Evolutionary conservation across 2,113 vertebrate genomes (phyloP), one percentile per base, ranked within the genome.

Genomic region (Phalacrocorax pelagicus): DNA sequence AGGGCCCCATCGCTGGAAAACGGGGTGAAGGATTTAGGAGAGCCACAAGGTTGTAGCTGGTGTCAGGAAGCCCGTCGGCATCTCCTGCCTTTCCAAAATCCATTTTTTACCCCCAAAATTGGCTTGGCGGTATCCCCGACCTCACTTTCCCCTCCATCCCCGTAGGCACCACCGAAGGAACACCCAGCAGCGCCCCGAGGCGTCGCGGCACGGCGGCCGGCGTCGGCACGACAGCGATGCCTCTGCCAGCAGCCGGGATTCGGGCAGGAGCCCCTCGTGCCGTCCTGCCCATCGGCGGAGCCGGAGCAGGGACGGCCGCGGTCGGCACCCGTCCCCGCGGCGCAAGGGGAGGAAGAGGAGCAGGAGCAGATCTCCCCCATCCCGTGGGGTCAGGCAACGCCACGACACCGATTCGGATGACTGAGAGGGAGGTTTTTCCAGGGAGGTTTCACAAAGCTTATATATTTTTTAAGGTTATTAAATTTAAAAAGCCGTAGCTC

Each of bases 401-500:
- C 99, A 98, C 15, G 97, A 98, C 97, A 98, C 98, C 4, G 97
- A 98, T 94, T 97, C 81, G 0, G 94, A 93, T 44, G 90, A 91
- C 75, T 96, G 75, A 93, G 42, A 8, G 22, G 12, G 57, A 62
- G 7, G 0, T 6, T 42, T 40, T 32, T 21, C 46, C 46, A 29
- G 61, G 47, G 85, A 38, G n/a, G 42, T 30, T 14, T 59, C 11
- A 1, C 46, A 12, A 65, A 51, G 10, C 11, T 52, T 47, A 0
- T 47, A 0, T 86, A 32, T 82, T 91, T 95, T 95, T 83, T 19
- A 52, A 85, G 14, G 65, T 5, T 74, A 18, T 79, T 20, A 30
- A 91, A 42, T 73, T 8, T 42, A 78, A 74, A 42, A 47, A 4
- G 61, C 29, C 0, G 5, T 21, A 6, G 78, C 19, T 67, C 27